phyloP scores from a whole-genome alignment of 2,797 vertebrate genomes.

The Tamandua tetradactyla region DNA sequence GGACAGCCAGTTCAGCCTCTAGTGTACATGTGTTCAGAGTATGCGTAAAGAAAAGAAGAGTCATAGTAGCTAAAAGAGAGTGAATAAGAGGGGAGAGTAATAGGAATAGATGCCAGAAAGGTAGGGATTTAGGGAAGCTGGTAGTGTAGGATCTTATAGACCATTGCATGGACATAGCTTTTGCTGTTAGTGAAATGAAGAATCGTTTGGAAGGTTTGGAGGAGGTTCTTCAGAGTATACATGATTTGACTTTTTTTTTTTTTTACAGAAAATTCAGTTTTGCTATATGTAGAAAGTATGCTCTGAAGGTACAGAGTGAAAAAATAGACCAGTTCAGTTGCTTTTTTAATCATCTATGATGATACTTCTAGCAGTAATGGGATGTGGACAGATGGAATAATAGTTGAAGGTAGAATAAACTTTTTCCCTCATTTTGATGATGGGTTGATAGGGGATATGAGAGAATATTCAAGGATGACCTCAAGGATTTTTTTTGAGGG shows the following conservation, averaged over 20 bases:
- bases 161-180: background rate
- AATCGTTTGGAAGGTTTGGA: background rate
- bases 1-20: background rate
- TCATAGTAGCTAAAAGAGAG: background rate
- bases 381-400: background rate
- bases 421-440: background rate
- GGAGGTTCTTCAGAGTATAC: background rate
- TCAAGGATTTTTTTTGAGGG: background rate
- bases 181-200: background rate
- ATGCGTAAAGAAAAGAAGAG: background rate
- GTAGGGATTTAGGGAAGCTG: background rate
- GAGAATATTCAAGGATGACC: background rate
- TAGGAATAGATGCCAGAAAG: background rate
- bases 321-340: background rate
- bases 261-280: background rate
- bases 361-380: background rate
- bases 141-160: background rate
- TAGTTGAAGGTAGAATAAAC: background rate
- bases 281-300: background rate
- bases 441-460: background rate
- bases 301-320: background rate
- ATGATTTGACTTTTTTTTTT: constrained; percentile 22
- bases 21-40: background rate
- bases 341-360: background rate
- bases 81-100: background rate